These are phyloP conservation scores for Plebejus melissa DNA, from an alignment of 2,888 invertebrate species.

Conservation along the genomic window DNA sequence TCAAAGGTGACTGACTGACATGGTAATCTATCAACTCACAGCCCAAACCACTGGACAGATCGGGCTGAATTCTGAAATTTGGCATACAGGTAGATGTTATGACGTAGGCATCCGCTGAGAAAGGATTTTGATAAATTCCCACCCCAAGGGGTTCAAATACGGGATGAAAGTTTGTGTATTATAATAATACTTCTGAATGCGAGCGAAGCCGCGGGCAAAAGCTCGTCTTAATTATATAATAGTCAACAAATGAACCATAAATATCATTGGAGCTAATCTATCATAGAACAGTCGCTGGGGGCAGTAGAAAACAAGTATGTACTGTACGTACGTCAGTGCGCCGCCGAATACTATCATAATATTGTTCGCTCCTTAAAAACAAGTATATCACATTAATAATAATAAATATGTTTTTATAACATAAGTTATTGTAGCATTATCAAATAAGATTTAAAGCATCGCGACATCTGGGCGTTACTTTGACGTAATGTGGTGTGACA, in stretches of 20 bases:
- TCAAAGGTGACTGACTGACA: too few relatives aligned
- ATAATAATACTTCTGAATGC: too few relatives aligned
- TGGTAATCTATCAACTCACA: too few relatives aligned
- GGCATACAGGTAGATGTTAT: too few relatives aligned
- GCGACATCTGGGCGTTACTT: slow-evolving; percentile 72
- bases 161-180: too few relatives aligned
- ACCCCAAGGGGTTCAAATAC: too few relatives aligned
- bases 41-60: too few relatives aligned
- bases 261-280: not conserved
- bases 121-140: too few relatives aligned
- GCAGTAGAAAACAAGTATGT: not conserved
- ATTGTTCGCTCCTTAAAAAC: slow-evolving; percentile 18
- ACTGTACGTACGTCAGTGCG: slow-evolving; percentile 9
- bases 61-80: too few relatives aligned
- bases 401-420: slow-evolving; percentile 44
- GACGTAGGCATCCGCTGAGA: too few relatives aligned
- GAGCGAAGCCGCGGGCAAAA: too few relatives aligned
- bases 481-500: slow-evolving; percentile 73
- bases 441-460: slow-evolving; percentile 65
- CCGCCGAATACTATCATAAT: slow-evolving; percentile 7
- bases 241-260: not conserved
- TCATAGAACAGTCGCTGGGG: not conserved
- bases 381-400: slow-evolving; percentile 27
- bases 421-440: slow-evolving; percentile 62
- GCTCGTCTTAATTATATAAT: not conserved